Percentiles rank a stretch among this genome's conserved stretches.
Evolutionary conservation across 1,140 invertebrate genomes (phyloP).

Genomic region (Pararge aegeria): DNA sequence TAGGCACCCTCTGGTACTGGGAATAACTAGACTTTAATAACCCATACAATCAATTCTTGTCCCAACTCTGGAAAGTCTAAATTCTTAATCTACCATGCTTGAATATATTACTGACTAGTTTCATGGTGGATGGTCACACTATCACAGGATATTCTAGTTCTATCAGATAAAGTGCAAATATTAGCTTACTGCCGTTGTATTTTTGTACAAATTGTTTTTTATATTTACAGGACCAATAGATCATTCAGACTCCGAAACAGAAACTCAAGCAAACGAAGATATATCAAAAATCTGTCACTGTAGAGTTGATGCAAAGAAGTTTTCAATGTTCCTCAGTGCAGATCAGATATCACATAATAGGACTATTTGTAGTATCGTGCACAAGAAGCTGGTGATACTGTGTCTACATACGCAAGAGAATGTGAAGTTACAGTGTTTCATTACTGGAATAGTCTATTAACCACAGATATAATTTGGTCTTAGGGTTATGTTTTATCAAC

Average conservation of each 20-base stretch:
- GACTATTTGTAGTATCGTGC: slow-evolving; percentile 68
- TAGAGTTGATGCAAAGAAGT: slow-evolving; percentile 70
- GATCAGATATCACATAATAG: slow-evolving; percentile 67
- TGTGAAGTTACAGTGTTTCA: slow-evolving; percentile 73
- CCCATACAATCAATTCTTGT: no score
- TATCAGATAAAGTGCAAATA: no score
- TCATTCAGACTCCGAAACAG: slow-evolving; percentile 69
- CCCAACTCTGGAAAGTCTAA: no score
- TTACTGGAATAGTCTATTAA: slow-evolving; percentile 71
- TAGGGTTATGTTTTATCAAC: neutral
- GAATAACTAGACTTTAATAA: no score
- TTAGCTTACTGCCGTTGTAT: no score
- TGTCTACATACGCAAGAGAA: slow-evolving; percentile 69
- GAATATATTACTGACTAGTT: no score
- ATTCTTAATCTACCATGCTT: no score
- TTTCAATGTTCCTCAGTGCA: slow-evolving; percentile 71
- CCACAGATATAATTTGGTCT: neutral
- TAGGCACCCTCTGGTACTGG: no score
- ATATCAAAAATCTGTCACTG: slow-evolving; percentile 55
- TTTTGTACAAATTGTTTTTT: neutral
- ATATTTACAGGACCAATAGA: slow-evolving; percentile 61
- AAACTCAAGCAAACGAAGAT: slow-evolving; percentile 61
- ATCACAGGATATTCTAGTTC: no score
- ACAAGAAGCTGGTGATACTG: slow-evolving; percentile 65
- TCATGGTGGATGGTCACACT: no score